Percentiles rank a stretch among this genome's conserved stretches.
These are phyloP conservation scores for Artibeus jamaicensis DNA, from an alignment of 2,797 vertebrate genomes.

Conservation along the genomic window DNA sequence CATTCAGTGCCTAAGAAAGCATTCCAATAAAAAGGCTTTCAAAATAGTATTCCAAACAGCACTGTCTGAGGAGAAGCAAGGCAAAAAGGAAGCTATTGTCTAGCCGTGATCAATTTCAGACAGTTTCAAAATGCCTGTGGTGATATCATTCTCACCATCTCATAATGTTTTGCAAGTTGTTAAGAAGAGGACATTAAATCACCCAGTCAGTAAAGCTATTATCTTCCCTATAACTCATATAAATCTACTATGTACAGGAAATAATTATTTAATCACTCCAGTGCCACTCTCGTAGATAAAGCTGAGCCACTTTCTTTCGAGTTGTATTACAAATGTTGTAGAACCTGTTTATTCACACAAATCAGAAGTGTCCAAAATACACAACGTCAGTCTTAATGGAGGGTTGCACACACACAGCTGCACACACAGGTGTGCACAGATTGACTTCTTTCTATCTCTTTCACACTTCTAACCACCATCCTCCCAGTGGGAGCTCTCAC, in stretches of 20 bases:
- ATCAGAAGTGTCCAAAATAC: neutral
- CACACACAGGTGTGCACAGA: neutral
- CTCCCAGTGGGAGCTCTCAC: neutral
- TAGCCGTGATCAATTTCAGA: conserved; percentile 64
- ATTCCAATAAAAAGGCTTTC: neutral
- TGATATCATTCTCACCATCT: conserved; percentile 60
- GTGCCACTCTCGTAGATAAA: neutral
- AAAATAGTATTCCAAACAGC: conserved; percentile 40
- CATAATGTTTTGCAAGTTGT: conserved; percentile 74
- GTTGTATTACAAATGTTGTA: neutral
- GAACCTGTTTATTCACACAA: neutral
- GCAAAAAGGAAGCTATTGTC: neutral
- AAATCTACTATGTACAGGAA: conserved; percentile 51
- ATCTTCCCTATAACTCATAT: conserved; percentile 66
- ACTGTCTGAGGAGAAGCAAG: neutral
- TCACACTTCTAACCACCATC: neutral
- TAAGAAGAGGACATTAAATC: conserved; percentile 71
- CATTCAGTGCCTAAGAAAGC: neutral
- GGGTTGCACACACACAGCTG: neutral
- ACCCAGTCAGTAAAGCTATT: conserved; percentile 54
- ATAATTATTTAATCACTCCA: conserved; percentile 44
- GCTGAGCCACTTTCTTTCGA: neutral
- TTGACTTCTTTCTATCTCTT: neutral
- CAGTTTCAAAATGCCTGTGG: conserved; percentile 44
- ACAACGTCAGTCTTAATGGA: neutral